Conservation (phyloP, 2,888 invertebrate species). For the Cerceris ruficornis region DNA sequence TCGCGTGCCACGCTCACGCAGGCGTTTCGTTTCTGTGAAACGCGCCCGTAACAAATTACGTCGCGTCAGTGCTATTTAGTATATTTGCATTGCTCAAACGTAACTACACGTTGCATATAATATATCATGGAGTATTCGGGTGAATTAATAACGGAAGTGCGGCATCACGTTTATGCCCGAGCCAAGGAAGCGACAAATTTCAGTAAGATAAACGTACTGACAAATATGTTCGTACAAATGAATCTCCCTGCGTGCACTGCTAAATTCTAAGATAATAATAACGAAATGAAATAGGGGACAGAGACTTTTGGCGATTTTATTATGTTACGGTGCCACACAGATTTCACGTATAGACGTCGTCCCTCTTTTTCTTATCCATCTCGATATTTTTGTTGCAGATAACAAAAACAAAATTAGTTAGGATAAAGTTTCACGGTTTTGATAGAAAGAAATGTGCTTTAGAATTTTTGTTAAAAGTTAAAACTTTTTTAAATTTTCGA, state of each 20-base stretch:
- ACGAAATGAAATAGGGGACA: too few relatives aligned
- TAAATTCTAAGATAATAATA: too few relatives aligned
- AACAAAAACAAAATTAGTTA: too few relatives aligned
- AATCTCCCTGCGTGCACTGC: not conserved
- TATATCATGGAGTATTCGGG: not conserved
- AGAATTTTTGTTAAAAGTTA: too few relatives aligned
- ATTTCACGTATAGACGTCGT: too few relatives aligned
- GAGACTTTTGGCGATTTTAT: too few relatives aligned
- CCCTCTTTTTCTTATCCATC: too few relatives aligned
- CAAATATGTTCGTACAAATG: not conserved
- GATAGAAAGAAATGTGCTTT: too few relatives aligned
- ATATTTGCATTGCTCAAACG: conserved; percentile 11
- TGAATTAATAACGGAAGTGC: conserved; percentile 20
- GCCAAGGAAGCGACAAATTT: conserved; percentile 12
- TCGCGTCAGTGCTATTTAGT: conserved; percentile 4
- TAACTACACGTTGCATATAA: not conserved
- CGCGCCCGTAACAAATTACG: conserved; percentile 14
- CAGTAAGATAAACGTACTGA: not conserved
- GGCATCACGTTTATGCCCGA: conserved; percentile 7
- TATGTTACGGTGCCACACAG: too few relatives aligned
- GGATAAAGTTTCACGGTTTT: too few relatives aligned
- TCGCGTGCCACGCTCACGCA: not conserved
- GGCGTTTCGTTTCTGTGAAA: conserved; percentile 1
- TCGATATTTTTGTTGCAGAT: too few relatives aligned
- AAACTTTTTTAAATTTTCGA: too few relatives aligned